Percentiles rank a stretch among this genome's conserved stretches.
These are phyloP conservation scores for Drosophila lacicola DNA, from an alignment of 2,888 invertebrate species.

Conservation along the genomic window DNA sequence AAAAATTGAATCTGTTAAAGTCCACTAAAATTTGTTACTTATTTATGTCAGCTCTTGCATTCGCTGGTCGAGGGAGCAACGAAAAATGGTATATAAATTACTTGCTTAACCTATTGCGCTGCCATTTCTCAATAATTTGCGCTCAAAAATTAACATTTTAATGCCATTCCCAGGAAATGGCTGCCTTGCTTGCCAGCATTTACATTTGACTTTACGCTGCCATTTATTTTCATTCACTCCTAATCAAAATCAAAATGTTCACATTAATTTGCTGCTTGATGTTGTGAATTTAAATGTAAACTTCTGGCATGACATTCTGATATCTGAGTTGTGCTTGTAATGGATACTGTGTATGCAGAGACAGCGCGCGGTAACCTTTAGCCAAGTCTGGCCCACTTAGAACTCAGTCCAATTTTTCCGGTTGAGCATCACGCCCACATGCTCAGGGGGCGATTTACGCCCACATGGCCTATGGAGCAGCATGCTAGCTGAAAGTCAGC, in stretches of 20 bases:
- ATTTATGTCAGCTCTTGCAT: not conserved
- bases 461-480: conserved; percentile 36
- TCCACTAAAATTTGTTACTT: not conserved
- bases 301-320: conserved; percentile 35
- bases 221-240: conserved; percentile 58
- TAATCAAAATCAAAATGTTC: conserved; percentile 60
- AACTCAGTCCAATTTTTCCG: conserved; percentile 34
- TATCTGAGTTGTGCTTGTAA: conserved; percentile 16
- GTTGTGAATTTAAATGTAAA: conserved; percentile 52
- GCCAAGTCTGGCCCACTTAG: conserved; percentile 9
- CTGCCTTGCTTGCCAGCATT: conserved; percentile 17
- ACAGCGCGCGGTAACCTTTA: conserved; percentile 25
- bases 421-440: conserved; percentile 49
- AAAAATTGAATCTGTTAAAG: too few relatives aligned
- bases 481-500: conserved; percentile 34
- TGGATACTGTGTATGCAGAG: conserved; percentile 12
- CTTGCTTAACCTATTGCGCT: conserved; percentile 2
- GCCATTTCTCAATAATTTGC: conserved; percentile 11
- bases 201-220: conserved; percentile 19
- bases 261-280: conserved; percentile 53
- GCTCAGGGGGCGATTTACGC: conserved; percentile 28
- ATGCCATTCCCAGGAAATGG: conserved; percentile 22
- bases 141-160: conserved; percentile 39
- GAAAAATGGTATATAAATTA: conserved; percentile 2
- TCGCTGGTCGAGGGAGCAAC: not conserved